Conservation (phyloP, 2,888 invertebrate genomes). For the Lasius fuliginosus region DNA sequence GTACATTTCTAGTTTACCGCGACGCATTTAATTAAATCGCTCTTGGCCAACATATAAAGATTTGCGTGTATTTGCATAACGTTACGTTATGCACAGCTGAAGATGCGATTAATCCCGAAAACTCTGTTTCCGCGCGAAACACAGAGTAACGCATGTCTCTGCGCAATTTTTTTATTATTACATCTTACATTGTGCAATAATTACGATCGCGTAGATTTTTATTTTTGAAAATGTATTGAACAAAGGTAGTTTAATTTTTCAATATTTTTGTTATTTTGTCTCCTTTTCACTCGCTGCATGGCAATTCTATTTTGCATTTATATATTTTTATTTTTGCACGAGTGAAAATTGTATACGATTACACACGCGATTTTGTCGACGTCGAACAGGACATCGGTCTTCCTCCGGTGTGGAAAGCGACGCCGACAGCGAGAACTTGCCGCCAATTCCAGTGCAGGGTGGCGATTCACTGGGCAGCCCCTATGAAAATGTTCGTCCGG, state of each 20-base stretch:
- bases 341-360: background rate
- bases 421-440: slow-evolving; percentile 88
- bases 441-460: slow-evolving; percentile 89
- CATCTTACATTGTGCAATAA: background rate
- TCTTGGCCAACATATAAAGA: slow-evolving; percentile 43
- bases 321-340: background rate
- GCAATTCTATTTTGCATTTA: background rate
- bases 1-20: slow-evolving; percentile 42
- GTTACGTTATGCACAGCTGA: slow-evolving; percentile 32
- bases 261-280: background rate
- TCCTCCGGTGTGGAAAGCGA: slow-evolving; percentile 87
- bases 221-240: background rate
- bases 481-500: slow-evolving; percentile 89
- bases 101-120: slow-evolving; percentile 39
- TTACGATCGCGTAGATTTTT: background rate
- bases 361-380: background rate
- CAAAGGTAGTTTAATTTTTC: background rate
- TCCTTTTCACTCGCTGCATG: background rate
- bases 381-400: slow-evolving; percentile 83
- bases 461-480: slow-evolving; percentile 89
- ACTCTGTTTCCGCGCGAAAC: slow-evolving; percentile 1
- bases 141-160: background rate
- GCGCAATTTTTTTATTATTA: slow-evolving; percentile 11
- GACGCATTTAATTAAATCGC: slow-evolving; percentile 45
- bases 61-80: slow-evolving; percentile 37